Evolutionary conservation across 1,140 invertebrate genomes (phyloP).

Genomic region (Pseudomyrmex flavicornis): DNA sequence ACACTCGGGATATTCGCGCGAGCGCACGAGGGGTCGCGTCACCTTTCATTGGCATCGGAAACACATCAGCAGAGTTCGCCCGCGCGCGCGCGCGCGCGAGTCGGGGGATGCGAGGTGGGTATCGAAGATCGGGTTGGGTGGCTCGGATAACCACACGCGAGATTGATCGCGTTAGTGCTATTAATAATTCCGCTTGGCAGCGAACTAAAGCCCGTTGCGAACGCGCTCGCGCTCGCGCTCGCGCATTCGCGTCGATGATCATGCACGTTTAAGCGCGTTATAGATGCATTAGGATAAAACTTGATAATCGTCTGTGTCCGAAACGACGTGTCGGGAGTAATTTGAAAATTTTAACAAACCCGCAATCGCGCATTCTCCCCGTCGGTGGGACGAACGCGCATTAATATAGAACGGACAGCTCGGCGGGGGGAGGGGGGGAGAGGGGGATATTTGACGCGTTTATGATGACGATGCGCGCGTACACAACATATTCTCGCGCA

Average conservation of each 20-base stretch:
- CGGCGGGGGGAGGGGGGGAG: not conserved
- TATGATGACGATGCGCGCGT: not conserved
- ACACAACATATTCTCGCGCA: not conserved
- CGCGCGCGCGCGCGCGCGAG: not conserved
- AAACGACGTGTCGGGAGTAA: conserved; percentile 20
- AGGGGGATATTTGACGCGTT: not conserved
- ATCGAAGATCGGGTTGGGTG: conserved; percentile 64
- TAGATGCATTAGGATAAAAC: conserved; percentile 59
- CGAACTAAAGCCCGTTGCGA: conserved; percentile 38
- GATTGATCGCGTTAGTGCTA: conserved; percentile 66
- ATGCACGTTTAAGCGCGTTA: conserved; percentile 53
- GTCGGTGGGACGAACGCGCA: not conserved
- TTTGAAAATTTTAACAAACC: conserved; percentile 23
- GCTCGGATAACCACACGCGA: conserved; percentile 62
- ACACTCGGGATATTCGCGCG: conserved; percentile 28
- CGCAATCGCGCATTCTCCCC: not conserved
- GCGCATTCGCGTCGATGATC: conserved; percentile 1
- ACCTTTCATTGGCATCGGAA: conserved; percentile 68
- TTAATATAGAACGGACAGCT: not conserved
- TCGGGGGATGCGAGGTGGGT: conserved; percentile 33
- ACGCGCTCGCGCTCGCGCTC: no score
- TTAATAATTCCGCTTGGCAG: conserved; percentile 67
- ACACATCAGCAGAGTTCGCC: conserved; percentile 50
- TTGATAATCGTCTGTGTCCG: conserved; percentile 33
- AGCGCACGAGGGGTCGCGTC: conserved; percentile 35